Percentiles rank a stretch among this genome's conserved stretches.
Evolutionary conservation across 2,888 invertebrate species (phyloP).

Genomic region (Spodoptera exigua): DNA sequence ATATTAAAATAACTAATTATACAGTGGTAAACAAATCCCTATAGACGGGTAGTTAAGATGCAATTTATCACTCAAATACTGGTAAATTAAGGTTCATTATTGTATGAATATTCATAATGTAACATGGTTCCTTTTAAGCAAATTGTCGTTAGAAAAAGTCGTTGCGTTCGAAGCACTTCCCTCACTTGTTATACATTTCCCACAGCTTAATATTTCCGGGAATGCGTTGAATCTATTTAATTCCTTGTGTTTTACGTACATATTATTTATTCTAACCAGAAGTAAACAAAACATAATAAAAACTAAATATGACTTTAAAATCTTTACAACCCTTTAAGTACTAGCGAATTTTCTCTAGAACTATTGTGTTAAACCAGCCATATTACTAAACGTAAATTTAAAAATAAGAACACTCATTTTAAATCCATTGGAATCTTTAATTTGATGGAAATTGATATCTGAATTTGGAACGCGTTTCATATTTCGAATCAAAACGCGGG

Average conservation of each 20-base stretch:
- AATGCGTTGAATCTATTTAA: constrained; percentile 16
- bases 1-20: no score
- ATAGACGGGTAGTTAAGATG: no score
- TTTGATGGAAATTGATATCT: constrained; percentile 12
- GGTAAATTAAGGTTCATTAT: background rate
- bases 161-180: constrained; percentile 23
- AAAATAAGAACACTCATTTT: constrained; percentile 22
- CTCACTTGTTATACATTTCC: constrained; percentile 36
- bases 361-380: background rate
- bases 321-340: background rate
- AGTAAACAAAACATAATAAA: background rate
- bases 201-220: constrained; percentile 32
- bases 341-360: background rate
- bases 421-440: constrained; percentile 29
- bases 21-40: background rate
- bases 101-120: constrained; percentile 5
- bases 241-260: constrained; percentile 2
- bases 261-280: background rate
- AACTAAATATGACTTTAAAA: background rate
- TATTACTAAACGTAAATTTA: constrained; percentile 14
- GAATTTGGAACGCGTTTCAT: constrained; percentile 19
- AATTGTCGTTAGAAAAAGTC: constrained; percentile 18
- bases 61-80: no score
- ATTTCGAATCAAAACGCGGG: constrained; percentile 4
- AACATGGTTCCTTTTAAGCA: constrained; percentile 12